A percentile compares a stretch with the other conserved stretches of the same genome.
These are phyloP conservation scores for Danio jaintianensis DNA, from an alignment of 2,797 vertebrate species.

Conservation along the genomic window DNA sequence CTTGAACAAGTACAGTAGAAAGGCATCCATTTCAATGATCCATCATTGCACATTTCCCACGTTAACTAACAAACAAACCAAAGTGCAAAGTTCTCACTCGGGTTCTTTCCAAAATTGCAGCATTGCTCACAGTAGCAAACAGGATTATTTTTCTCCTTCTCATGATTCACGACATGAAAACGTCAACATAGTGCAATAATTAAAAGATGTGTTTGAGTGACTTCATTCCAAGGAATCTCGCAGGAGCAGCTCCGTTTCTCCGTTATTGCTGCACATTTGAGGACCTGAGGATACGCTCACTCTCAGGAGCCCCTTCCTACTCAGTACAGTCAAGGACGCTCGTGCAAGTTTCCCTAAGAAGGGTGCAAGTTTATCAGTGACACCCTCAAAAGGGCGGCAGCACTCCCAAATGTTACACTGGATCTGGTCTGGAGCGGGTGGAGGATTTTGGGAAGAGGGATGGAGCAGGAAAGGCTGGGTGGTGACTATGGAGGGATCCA, in stretches of 20 bases:
- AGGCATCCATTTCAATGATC: constrained; percentile 81
- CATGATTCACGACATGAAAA: constrained; percentile 71
- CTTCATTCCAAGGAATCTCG: constrained; percentile 58
- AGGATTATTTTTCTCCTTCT: constrained; percentile 66
- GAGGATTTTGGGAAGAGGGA: constrained; percentile 66
- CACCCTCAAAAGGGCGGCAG: constrained; percentile 74
- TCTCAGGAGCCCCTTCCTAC: constrained; percentile 83
- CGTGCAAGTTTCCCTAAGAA: constrained; percentile 88
- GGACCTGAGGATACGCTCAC: constrained; percentile 77
- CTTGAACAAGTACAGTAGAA: constrained; percentile 67
- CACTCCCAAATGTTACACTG: constrained; percentile 75
- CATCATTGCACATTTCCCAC: constrained; percentile 92
- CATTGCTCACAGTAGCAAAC: constrained; percentile 82
- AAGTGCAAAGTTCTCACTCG: constrained; percentile 74
- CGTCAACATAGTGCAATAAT: constrained; percentile 78
- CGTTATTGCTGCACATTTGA: constrained; percentile 79
- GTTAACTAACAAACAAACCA: constrained; percentile 68
- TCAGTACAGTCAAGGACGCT: constrained; percentile 82
- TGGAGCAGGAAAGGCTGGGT: constrained; percentile 68
- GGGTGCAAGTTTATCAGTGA: constrained; percentile 77
- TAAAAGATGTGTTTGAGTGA: constrained; percentile 61
- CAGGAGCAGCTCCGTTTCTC: constrained; percentile 64
- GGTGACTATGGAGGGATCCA: constrained; percentile 76
- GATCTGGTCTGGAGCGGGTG: constrained; percentile 66
- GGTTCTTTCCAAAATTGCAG: constrained; percentile 73